Evolutionary conservation across 2,888 invertebrate genomes (phyloP).

Genomic region (Aricia artaxerxes): DNA sequence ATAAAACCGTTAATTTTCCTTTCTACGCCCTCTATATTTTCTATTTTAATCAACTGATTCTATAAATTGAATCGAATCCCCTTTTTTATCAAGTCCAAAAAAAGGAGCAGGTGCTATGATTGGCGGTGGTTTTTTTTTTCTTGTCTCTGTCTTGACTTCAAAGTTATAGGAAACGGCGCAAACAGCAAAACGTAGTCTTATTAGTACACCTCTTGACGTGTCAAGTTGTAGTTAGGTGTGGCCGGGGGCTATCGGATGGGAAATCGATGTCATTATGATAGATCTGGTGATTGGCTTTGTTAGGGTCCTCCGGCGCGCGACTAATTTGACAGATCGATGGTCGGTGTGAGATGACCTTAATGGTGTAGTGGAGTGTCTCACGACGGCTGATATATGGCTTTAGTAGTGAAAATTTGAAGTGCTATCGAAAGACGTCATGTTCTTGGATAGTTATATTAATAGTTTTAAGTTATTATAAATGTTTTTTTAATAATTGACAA

Average conservation of each 20-base stretch:
- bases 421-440: slow-evolving; percentile 52
- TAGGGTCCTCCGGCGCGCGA: slow-evolving; percentile 60
- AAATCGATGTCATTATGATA: slow-evolving; percentile 79
- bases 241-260: slow-evolving; percentile 58
- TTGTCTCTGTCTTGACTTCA: too few species aligned
- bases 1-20: too few species aligned
- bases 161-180: neutral
- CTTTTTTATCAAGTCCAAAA: too few species aligned
- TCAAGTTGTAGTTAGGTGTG: slow-evolving; percentile 16
- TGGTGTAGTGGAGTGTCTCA: slow-evolving; percentile 41
- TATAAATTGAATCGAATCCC: too few species aligned
- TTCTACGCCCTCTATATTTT: too few species aligned
- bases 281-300: slow-evolving; percentile 78
- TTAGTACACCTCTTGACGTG: slow-evolving; percentile 22
- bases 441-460: slow-evolving; percentile 68
- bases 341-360: slow-evolving; percentile 60
- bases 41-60: too few species aligned
- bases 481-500: neutral
- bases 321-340: slow-evolving; percentile 79
- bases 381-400: slow-evolving; percentile 49
- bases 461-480: neutral
- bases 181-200: neutral
- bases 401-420: neutral
- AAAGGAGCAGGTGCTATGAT: too few species aligned
- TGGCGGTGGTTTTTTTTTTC: neutral